Evolutionary conservation across 1,140 invertebrate species (phyloP), one percentile per base, ranked within the genome.

Genomic region (Contarinia nasturtii): DNA sequence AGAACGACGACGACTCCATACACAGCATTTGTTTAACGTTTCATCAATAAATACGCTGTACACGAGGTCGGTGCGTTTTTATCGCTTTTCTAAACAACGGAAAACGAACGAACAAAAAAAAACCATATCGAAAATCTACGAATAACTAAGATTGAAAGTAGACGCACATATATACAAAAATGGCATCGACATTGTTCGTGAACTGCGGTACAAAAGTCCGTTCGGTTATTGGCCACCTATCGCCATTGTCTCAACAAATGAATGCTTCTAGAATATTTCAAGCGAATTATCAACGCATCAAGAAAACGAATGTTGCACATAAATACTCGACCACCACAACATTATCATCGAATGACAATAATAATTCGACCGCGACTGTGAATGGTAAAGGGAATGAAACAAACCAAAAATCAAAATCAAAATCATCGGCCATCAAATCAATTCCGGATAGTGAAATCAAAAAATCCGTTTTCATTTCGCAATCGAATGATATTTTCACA

Each of bases 401-500:
- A 7, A 15, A 21, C 20, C 41, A 4, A 43, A 18, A 43, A 43
- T 21, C 17, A 19, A 20, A 3, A 17, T 12, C 4, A 2, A 43
- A 43, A 20, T 19, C 15, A 5, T 5, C 2, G 17, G 12, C 36
- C 36, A 38, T 44, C 12, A 44, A 44, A 44, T 3, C 18, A 2
- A 14, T 44, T 20, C 18, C 42, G 12, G 44, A 72, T 54, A 56
- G 59, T 40, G 59, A 68, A 50, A 73, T 81, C 40, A 75, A 75
- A 48, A 88, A 89, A 65, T 84, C 83, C 11, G 86, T 93, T 34
- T 86, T 88, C 53, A 86, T 96, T 53, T 95, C 91, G 0, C 83
- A 87, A 62, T 91, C 87, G 0, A 77, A 75, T 50, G 79, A 93
- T 62, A 81, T 97, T 47, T 92, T 79, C 58, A 80, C 80, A 1